These are phyloP conservation scores for Bombyx huttoni DNA, from an alignment of 2,888 invertebrate species.

Conservation along the genomic window DNA sequence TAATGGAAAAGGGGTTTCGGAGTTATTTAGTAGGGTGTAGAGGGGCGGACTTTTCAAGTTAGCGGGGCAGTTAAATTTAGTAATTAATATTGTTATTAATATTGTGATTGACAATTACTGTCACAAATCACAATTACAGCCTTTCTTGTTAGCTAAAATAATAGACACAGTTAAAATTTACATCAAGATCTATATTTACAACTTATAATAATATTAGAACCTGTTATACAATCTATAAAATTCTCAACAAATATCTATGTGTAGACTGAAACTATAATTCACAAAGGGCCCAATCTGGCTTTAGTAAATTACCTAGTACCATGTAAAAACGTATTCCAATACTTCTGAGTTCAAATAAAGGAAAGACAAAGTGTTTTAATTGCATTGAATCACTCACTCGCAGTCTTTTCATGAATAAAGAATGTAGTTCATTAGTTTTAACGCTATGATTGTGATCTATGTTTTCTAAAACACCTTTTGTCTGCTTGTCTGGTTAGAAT, in stretches of 20 bases:
- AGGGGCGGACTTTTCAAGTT: no score
- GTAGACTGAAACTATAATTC: constrained; percentile 7
- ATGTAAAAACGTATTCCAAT: background rate
- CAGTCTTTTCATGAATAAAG: background rate
- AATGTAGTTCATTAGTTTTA: constrained; percentile 14
- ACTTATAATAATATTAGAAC: constrained; percentile 13
- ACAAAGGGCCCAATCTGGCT: constrained; percentile 7
- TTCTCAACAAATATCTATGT: constrained; percentile 9
- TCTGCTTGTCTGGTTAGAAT: constrained; percentile 92
- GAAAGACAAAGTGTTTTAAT: background rate
- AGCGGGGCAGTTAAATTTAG: no score
- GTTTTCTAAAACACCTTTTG: constrained; percentile 93
- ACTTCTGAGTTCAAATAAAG: background rate
- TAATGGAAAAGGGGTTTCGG: no score
- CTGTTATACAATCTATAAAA: constrained; percentile 13
- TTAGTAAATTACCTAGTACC: background rate
- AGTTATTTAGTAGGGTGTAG: no score
- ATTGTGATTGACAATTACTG: constrained; percentile 21
- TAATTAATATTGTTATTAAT: constrained; percentile 40
- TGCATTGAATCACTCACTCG: background rate
- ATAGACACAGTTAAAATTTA: constrained; percentile 25
- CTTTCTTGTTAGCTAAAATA: constrained; percentile 32
- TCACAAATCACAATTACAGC: constrained; percentile 48
- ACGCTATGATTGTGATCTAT: constrained; percentile 78
- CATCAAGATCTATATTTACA: constrained; percentile 29